Base-by-base conservation (phyloP, 2,113 vertebrate genomes). In the Gasterosteus aculeatus region DNA sequence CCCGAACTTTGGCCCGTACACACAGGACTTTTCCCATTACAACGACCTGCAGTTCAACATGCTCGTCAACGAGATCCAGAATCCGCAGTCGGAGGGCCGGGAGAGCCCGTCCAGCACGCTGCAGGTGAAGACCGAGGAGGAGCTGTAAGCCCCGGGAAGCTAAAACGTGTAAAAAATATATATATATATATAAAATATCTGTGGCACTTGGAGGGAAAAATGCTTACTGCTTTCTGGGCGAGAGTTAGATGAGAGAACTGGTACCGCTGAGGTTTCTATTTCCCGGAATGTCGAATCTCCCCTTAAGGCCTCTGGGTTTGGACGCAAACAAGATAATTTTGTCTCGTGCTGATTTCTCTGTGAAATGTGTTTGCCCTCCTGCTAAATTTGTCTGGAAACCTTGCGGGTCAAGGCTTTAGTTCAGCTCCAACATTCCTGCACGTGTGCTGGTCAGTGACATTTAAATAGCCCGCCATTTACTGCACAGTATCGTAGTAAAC, bases 41-140 rank as follows among this genome's bases (percentile, higher is more conserved):
- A 90, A 60, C 4, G 94, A 95, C 68, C 4, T 88, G 33, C 90
- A 91, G 65, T 92, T 94, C 78, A 92, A 74, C 80, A 91, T 83
- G 84, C 88, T 93, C 0, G 85, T 93, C 62, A 91, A 75, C 1
- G 93, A 91, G 77, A 91, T 15, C 69, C 92, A 90, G 58, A 72
- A 49, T 10, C 31, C 35, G 0, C 87, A 75, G 72, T 0, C 69
- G 1, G 85, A 91, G 39, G 42, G 38, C 10, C 87, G 71, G 77
- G 90, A 89, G 10, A 22, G 62, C 59, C 10, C 62, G n/a, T 49
- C 35, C 22, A 61, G 57, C 49, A 9, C 62, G 65, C 61, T 88
- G 26, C 84, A 89, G 46, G 92, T 94, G 75, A 95, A 94, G 88
- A 92, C 72, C 0, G 94, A 93, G 33, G 89, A 89, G 5, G 87